Base-by-base conservation (phyloP, 2,113 vertebrate genomes). In the Limnothrissa miodon region DNA sequence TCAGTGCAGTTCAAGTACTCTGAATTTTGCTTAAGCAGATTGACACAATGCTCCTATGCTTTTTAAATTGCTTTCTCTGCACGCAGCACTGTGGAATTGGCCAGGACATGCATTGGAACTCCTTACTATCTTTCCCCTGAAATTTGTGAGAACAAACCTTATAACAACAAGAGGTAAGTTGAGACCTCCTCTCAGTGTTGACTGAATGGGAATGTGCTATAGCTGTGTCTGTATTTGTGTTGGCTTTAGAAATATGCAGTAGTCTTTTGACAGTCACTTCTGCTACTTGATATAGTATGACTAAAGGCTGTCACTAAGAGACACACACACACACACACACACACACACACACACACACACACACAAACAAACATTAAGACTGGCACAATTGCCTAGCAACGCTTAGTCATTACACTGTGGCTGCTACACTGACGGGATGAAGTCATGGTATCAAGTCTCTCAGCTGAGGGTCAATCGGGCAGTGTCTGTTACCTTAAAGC, bases 101-200 rank as follows among this genome's bases (percentile, higher is more conserved):
- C 97, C 80, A 96, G 97, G 82, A 99, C 98, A 79, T 99, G 98
- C 89, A 99, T 99, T 87, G 98, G 98, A 79, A 99, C 98, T 0
- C 98, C 98, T 0, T 99, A 99, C 90, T 99, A 99, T 87, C 90
- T 99, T 80, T 99, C 98, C 0, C 98, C 98, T 83, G 98, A 99
- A 93, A 99, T 99, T 86, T 99, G 98, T 86, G 98, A 99, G 94
- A 99, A 98, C 88, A 98, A 97, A 89, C 98, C 98, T 33, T 99
- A 99, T 92, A 99, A 99, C 93, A 99, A 99, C 91, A 99, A 99
- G 94, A 99, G 98, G 98, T 99, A 96, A 62, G 78, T 10, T 17
- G 29, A 3, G 36, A 29, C 25, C 25, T 25, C 79, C 0, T 39
- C 10, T 23, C 62, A 2, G 42, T 80, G 36, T 39, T 45, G 59